Conservation (phyloP, 1,140 invertebrate species). For the Habropoda laboriosa region DNA sequence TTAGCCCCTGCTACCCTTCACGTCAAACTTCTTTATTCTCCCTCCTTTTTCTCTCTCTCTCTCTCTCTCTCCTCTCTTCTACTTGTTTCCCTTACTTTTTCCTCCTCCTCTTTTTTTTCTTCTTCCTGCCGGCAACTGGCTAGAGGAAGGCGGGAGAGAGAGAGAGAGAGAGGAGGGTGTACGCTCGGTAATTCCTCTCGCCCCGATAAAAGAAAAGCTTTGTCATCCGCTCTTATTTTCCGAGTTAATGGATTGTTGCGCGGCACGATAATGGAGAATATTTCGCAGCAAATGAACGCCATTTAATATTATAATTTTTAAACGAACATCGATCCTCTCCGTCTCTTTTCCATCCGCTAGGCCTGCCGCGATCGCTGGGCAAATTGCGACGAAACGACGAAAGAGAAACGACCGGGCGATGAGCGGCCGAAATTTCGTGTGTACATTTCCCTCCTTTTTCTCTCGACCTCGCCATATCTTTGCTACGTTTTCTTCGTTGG, state of each 20-base stretch:
- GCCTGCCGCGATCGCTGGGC: no score
- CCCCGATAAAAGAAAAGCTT: slow-evolving; percentile 45
- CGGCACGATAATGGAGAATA: slow-evolving; percentile 29
- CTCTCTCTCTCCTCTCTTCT: neutral
- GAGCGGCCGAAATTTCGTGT: no score
- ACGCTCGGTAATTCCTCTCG: slow-evolving; percentile 42
- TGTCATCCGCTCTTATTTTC: slow-evolving; percentile 48
- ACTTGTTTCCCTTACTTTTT: neutral
- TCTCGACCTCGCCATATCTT: no score
- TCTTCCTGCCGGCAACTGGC: neutral
- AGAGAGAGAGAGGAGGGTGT: no score
- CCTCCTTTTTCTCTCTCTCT: no score
- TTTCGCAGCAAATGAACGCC: neutral
- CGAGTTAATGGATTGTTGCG: slow-evolving; percentile 44
- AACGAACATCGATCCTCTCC: neutral
- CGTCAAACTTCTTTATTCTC: slow-evolving; percentile 33
- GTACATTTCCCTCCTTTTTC: no score
- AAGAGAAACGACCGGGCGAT: no score
- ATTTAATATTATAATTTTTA: slow-evolving; percentile 24
- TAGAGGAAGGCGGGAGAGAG: slow-evolving; percentile 7
- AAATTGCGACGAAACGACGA: no score
- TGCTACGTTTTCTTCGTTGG: neutral
- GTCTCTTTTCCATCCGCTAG: rapidly evolving
- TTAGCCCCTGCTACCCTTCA: slow-evolving; percentile 25
- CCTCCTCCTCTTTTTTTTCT: neutral